Conservation (phyloP, 2,113 vertebrate genomes). For the Trochalopteron elliotii region DNA sequence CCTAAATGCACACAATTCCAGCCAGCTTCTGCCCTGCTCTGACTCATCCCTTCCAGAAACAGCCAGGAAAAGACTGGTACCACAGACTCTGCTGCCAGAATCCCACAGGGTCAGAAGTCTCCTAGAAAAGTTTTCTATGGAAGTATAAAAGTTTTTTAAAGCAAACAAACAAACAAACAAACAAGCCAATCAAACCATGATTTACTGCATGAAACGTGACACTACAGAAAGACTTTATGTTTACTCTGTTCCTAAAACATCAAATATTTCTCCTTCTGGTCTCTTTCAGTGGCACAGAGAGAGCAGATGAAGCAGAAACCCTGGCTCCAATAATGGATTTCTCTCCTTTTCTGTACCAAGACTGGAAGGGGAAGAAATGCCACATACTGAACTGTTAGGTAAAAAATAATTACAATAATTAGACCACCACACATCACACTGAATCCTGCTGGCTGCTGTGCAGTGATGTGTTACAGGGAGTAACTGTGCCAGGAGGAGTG, state of each 20-base stretch:
- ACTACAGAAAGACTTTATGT: background rate
- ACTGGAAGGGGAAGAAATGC: background rate
- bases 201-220: background rate
- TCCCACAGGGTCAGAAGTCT: background rate
- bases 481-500: background rate
- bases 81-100: background rate
- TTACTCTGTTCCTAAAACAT: background rate
- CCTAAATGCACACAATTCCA: constrained; percentile 48
- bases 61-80: background rate
- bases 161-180: background rate
- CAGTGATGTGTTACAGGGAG: background rate
- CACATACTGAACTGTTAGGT: background rate
- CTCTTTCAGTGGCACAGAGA: background rate
- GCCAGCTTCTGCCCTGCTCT: constrained; percentile 15
- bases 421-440: background rate
- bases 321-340: background rate
- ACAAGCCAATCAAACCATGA: background rate
- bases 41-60: background rate
- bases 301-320: background rate
- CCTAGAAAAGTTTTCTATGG: background rate
- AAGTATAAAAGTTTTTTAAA: background rate
- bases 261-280: background rate
- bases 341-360: background rate
- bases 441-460: background rate
- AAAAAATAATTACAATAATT: background rate